Percentiles rank a stretch among this genome's conserved stretches.
Conservation (phyloP, 2,888 invertebrate species). For the Cerceris ruficornis region DNA sequence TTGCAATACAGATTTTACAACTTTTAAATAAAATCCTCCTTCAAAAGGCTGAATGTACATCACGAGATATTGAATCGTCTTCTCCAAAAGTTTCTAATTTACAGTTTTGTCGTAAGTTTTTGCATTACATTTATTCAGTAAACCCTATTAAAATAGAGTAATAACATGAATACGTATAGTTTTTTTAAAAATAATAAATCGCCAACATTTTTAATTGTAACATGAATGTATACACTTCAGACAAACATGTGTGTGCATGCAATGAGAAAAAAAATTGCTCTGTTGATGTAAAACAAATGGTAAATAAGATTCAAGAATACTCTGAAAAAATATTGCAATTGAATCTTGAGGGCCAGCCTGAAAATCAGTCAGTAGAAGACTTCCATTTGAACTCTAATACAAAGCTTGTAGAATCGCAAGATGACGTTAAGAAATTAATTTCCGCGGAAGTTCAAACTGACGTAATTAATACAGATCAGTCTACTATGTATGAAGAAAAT, state of each 20-base stretch:
- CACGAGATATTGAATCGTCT: background rate
- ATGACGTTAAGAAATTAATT: background rate
- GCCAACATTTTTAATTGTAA: background rate
- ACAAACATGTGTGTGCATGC: background rate
- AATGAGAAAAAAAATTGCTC: conserved; percentile 6
- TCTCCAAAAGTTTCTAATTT: background rate
- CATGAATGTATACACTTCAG: conserved; percentile 22
- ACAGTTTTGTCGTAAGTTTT: conserved; percentile 24
- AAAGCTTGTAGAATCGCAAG: background rate
- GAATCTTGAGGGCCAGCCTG: background rate
- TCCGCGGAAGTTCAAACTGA: conserved; percentile 7
- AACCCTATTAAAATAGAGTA: background rate
- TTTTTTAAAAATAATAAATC: background rate
- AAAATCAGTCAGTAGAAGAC: background rate
- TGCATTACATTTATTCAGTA: background rate
- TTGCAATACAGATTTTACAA: conserved; percentile 39
- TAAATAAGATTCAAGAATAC: conserved; percentile 38
- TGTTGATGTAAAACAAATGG: conserved; percentile 21
- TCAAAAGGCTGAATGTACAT: conserved; percentile 4
- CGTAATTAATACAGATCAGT: background rate
- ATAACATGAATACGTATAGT: background rate
- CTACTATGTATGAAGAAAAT: background rate
- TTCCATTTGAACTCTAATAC: background rate
- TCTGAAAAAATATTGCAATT: conserved; percentile 17
- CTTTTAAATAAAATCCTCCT: conserved; percentile 50